A percentile compares a stretch with the other conserved stretches of the same genome.
Evolutionary conservation across 2,113 vertebrate species (phyloP).

Genomic region (Xiphophorus couchianus): DNA sequence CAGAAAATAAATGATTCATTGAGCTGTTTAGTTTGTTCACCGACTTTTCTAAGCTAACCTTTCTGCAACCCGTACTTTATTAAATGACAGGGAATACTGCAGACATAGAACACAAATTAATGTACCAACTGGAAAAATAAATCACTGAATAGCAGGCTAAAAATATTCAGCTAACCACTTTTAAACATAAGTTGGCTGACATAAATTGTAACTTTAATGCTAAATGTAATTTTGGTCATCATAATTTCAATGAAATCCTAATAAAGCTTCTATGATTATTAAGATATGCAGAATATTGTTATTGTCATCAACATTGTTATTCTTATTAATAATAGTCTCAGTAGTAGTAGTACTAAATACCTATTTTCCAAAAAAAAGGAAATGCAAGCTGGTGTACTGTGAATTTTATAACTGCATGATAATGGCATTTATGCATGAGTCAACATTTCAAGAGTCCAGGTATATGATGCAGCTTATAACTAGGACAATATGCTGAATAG

Average conservation of each 20-base stretch:
- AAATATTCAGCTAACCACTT: not conserved
- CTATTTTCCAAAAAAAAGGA: not conserved
- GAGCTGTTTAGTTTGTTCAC: not conserved
- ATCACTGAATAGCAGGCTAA: not conserved
- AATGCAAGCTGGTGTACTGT: not conserved
- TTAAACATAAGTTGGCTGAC: not conserved
- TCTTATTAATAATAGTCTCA: not conserved
- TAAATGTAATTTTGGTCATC: not conserved
- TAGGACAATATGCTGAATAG: constrained; percentile 52
- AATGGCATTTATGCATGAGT: constrained; percentile 17
- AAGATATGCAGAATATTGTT: not conserved
- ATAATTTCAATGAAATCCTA: not conserved
- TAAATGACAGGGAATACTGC: too few relatives aligned
- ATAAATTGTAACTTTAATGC: not conserved
- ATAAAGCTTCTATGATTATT: not conserved
- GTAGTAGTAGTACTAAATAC: not conserved
- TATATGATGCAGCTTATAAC: constrained; percentile 41
- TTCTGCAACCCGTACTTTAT: not conserved
- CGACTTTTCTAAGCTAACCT: not conserved
- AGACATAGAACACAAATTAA: not conserved
- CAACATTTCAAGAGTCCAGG: constrained; percentile 34
- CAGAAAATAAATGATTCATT: constrained; percentile 4
- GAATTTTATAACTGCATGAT: constrained; percentile 2
- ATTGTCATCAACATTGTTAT: not conserved
- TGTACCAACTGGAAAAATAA: not conserved